A percentile compares a stretch with the other conserved stretches of the same genome.
phyloP scores from a whole-genome alignment of 2,888 invertebrate species.

The Eupithecia insigniata region DNA sequence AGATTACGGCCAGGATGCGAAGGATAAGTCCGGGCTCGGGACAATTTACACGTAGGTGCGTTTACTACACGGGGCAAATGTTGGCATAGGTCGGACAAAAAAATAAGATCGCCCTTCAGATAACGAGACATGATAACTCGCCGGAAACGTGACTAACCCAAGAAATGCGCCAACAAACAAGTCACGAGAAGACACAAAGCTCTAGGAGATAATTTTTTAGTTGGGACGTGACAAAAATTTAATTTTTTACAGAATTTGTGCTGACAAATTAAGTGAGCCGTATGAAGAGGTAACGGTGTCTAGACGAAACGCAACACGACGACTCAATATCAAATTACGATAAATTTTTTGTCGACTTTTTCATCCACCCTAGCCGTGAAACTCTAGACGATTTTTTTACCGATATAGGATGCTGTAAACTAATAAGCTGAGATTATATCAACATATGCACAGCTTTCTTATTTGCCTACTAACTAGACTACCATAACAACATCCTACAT shows the following conservation, averaged over 20 bases:
- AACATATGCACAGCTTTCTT: conserved; percentile 43
- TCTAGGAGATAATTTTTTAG: conserved; percentile 8
- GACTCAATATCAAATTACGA: conserved; percentile 68
- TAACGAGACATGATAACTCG: conserved; percentile 62
- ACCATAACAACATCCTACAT: conserved; percentile 44
- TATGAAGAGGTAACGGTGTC: conserved; percentile 68
- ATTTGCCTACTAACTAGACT: conserved; percentile 40
- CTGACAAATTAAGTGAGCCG: conserved; percentile 46
- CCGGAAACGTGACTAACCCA: conserved; percentile 57
- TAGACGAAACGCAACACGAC: conserved; percentile 74
- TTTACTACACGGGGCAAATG: conserved; percentile 62
- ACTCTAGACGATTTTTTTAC: conserved; percentile 74
- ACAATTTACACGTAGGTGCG: conserved; percentile 73
- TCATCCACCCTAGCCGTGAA: conserved; percentile 72
- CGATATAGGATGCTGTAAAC: conserved; percentile 62
- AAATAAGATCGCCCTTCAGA: conserved; percentile 64
- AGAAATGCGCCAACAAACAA: conserved; percentile 38
- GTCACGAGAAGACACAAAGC: conserved; percentile 28
- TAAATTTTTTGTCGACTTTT: conserved; percentile 61
- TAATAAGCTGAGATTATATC: conserved; percentile 46
- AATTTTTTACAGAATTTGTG: conserved; percentile 3
- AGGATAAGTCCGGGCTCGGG: conserved; percentile 66
- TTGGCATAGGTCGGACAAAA: conserved; percentile 74
- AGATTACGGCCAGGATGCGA: conserved; percentile 62
- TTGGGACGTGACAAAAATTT: conserved; percentile 12